phyloP scores from a whole-genome alignment of 2,888 invertebrate species.

The Nomada ferruginata region DNA sequence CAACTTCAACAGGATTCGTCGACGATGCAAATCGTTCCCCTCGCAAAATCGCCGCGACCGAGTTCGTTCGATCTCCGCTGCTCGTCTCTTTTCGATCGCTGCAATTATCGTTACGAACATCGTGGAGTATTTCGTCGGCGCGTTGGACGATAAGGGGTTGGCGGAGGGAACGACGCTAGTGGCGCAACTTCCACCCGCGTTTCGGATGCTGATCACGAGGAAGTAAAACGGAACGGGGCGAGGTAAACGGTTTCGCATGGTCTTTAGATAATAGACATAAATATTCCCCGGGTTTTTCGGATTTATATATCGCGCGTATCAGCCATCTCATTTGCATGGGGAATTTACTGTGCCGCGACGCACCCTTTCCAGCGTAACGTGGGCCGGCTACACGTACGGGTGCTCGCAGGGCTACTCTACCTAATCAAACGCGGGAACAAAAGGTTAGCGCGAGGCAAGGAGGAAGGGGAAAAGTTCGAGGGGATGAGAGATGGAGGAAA shows the following conservation, averaged over 20 bases:
- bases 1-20: slow-evolving; percentile 32
- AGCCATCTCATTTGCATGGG: slow-evolving; percentile 82
- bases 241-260: slow-evolving; percentile 56
- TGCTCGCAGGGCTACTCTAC: background rate
- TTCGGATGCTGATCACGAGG: slow-evolving; percentile 28
- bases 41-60: background rate
- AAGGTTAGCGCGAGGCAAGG: slow-evolving; percentile 20
- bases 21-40: slow-evolving; percentile 28
- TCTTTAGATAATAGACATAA: slow-evolving; percentile 81
- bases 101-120: slow-evolving; percentile 9
- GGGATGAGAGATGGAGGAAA: slow-evolving; percentile 64
- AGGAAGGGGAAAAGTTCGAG: slow-evolving; percentile 49
- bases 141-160: background rate
- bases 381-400: slow-evolving; percentile 1
- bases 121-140: background rate
- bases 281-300: slow-evolving; percentile 79
- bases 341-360: slow-evolving; percentile 78
- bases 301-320: slow-evolving; percentile 82
- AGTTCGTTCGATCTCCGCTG: background rate
- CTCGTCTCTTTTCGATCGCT: background rate
- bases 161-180: background rate
- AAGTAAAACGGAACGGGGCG: background rate
- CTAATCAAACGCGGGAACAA: slow-evolving; percentile 31
- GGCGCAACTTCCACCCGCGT: background rate
- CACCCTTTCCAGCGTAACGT: slow-evolving; percentile 22